Evolutionary conservation across 1,140 invertebrate species (phyloP).

Genomic region (Atopsyche davidsoni): DNA sequence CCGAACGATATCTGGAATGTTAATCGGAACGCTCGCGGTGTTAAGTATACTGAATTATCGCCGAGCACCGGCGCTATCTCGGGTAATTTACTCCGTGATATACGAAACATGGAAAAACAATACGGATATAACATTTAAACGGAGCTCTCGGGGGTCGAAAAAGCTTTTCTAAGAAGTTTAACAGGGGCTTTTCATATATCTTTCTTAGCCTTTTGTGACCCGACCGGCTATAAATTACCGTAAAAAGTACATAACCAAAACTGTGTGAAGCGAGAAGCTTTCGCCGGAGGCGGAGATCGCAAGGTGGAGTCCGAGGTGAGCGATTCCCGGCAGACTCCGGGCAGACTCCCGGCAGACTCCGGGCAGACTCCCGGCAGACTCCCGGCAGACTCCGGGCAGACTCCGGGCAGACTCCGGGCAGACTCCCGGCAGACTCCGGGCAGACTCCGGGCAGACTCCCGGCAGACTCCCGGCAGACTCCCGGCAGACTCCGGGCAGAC

Average conservation of each 20-base stretch:
- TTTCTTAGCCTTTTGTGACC: conserved; percentile 30
- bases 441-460: too few relatives aligned
- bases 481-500: too few relatives aligned
- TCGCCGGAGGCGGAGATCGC: conserved; percentile 9
- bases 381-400: too few relatives aligned
- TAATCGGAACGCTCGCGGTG: conserved; percentile 1
- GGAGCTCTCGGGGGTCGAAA: conserved; percentile 10
- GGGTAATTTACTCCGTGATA: too few relatives aligned
- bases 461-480: too few relatives aligned
- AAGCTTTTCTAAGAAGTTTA: conserved; percentile 23
- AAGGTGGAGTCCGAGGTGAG: too few relatives aligned
- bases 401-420: too few relatives aligned
- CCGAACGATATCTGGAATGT: neutral
- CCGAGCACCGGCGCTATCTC: neutral
- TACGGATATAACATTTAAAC: neutral
- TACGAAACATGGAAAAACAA: neutral
- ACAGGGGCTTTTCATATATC: conserved; percentile 27
- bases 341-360: neutral
- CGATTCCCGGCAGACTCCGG: too few relatives aligned
- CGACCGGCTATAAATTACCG: conserved; percentile 28
- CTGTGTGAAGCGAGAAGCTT: conserved; percentile 26
- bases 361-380: too few relatives aligned
- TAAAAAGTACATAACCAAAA: conserved; percentile 26
- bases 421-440: too few relatives aligned
- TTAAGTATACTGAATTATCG: neutral